Base-by-base conservation (phyloP, 2,888 invertebrate genomes). In the Baccha elongata region DNA sequence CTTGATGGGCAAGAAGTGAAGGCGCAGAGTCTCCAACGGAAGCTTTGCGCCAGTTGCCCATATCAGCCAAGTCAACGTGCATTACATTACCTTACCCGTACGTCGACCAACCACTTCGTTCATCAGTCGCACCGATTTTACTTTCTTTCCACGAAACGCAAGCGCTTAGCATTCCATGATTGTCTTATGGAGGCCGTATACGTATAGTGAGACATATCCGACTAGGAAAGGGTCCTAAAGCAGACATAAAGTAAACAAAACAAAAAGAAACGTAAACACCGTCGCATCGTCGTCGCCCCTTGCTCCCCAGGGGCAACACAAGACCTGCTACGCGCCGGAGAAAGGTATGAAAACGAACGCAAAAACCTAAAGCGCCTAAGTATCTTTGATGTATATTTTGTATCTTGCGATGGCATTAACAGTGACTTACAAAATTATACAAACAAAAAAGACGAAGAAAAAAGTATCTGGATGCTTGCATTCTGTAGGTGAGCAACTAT, bases 1-100 rank as follows among this genome's bases (percentile, higher is more conserved):
- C 44, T 60, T 60, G 60, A 44, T 60, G 48, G 23, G 35, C 19
- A 21, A 21, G 26, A 50, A 11, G 46, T 42, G 37, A 46, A 44
- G 53, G 17, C 26, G 62, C 44, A 71, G 65, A 67, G 67, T 76
- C 48, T 52, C n/a, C 71, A 81, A 71, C 76, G 76, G 81, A 81
- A 81, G 81, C 81, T 81, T 81, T 81, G 81, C 71, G 76, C 71
- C 81, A 81, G 81, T 81, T 81, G 81, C 71, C 81, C 81, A 81
- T 81, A 81, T 81, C 76, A 81, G 76, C 53, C 69, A 58, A 75
- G 68, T 42, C 29, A 65, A 60, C 37, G 64, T 71, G 76, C 75
- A 81, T 64, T 71, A 71, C 75, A 81, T 71, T 76, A 76, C 71
- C 75, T 71, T 76, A 58, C 71, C 65, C 64, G 71, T 50, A 44